Percentiles rank a stretch among this genome's conserved stretches.
Conservation (phyloP, 2,797 vertebrate species). For the Arremon aurantiirostris region DNA sequence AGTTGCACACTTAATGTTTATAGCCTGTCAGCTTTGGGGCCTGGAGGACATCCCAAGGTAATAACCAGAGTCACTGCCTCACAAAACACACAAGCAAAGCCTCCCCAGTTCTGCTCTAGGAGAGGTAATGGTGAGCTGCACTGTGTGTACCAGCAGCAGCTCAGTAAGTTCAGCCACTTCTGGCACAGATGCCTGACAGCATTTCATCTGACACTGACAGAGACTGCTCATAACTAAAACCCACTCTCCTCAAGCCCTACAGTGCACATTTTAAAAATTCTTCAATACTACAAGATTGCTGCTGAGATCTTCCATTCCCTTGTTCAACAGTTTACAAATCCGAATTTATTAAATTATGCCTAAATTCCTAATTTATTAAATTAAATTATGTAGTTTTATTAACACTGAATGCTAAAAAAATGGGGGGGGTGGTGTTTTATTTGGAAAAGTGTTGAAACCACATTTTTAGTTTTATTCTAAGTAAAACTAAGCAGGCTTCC, state of each 20-base stretch:
- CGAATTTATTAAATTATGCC: background rate
- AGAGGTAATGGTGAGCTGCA: background rate
- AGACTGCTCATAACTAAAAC: background rate
- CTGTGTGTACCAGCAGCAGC: fast-evolving
- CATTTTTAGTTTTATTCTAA: background rate
- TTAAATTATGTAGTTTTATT: background rate
- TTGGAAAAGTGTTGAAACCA: background rate
- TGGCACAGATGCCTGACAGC: background rate
- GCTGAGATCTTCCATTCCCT: background rate
- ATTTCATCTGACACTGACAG: background rate
- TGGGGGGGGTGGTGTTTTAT: fast-evolving
- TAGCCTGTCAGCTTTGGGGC: background rate
- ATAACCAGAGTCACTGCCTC: background rate
- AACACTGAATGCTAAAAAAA: background rate
- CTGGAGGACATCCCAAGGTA: background rate
- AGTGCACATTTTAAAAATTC: background rate
- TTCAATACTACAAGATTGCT: background rate
- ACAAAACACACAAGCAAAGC: background rate
- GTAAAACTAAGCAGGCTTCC: background rate
- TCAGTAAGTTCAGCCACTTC: background rate
- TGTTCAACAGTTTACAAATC: background rate
- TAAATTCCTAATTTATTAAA: background rate
- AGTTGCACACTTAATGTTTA: background rate
- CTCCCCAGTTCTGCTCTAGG: background rate
- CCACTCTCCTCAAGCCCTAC: background rate